Conservation (phyloP, 2,113 vertebrate genomes). For the Neopipo cinnamomea region DNA sequence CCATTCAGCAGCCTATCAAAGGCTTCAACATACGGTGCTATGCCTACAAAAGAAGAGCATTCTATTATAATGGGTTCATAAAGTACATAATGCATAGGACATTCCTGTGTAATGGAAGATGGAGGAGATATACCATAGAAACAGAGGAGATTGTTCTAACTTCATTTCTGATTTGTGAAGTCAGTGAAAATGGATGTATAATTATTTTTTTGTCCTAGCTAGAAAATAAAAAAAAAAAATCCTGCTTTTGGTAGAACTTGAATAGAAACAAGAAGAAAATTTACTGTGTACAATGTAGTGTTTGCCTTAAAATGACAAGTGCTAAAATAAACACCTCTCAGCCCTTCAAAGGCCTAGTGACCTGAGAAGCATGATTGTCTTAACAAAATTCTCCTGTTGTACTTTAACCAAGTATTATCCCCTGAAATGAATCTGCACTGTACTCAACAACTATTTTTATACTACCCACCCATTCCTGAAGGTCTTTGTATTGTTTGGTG, state of each 20-base stretch:
- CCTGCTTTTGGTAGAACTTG: not conserved
- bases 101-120: not conserved
- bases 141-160: not conserved
- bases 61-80: not conserved
- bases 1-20: constrained; percentile 86
- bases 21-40: constrained; percentile 83
- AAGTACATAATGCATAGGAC: not conserved
- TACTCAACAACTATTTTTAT: not conserved
- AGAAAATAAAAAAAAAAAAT: not conserved
- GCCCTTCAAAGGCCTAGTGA: not conserved
- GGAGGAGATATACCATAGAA: not conserved
- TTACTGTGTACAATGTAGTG: not conserved
- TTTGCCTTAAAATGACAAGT: not conserved
- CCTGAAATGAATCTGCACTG: not conserved
- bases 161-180: not conserved
- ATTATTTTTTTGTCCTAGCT: not conserved
- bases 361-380: not conserved
- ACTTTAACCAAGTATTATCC: not conserved
- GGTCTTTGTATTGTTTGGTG: not conserved
- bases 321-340: not conserved
- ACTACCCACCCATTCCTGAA: not conserved
- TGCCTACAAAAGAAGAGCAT: constrained; percentile 68
- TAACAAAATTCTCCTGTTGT: not conserved
- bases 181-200: not conserved
- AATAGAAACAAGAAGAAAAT: not conserved